Evolutionary conservation across 2,797 vertebrate genomes (phyloP).

Genomic region (Poeciliopsis gracilis): DNA sequence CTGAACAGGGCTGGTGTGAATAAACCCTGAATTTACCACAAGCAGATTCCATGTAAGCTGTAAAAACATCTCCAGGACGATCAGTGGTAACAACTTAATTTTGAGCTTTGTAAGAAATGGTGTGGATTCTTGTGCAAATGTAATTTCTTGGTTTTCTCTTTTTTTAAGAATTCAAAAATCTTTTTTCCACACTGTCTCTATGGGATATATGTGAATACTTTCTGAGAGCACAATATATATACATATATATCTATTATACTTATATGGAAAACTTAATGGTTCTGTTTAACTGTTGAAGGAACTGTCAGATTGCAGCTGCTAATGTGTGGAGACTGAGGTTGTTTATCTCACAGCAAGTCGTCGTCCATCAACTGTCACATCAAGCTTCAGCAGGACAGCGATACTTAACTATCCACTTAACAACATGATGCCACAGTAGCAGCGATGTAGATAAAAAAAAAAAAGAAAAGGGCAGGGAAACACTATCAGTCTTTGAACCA

Average conservation of each 20-base stretch:
- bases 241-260: neutral
- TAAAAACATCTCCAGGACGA: too few species aligned
- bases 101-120: neutral
- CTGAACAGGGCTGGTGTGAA: too few species aligned
- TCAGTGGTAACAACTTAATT: too few species aligned
- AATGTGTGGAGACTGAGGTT: slow-evolving; percentile 38
- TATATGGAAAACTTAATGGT: neutral
- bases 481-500: slow-evolving; percentile 64
- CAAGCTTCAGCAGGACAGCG: slow-evolving; percentile 42
- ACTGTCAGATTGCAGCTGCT: slow-evolving; percentile 33
- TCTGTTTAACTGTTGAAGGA: slow-evolving; percentile 42
- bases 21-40: too few species aligned
- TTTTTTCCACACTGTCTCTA: neutral
- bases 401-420: slow-evolving; percentile 70
- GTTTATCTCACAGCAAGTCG: slow-evolving; percentile 40
- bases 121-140: neutral
- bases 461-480: slow-evolving; percentile 34
- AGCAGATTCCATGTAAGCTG: too few species aligned
- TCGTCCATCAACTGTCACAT: slow-evolving; percentile 55
- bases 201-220: neutral
- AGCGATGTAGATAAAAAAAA: slow-evolving; percentile 47
- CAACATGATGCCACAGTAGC: slow-evolving; percentile 58
- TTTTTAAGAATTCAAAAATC: neutral
- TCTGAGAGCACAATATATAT: neutral
- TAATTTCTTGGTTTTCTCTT: neutral